These are phyloP conservation scores for Drosophila sordidapex DNA, from an alignment of 2,888 invertebrate genomes.

Conservation along the genomic window DNA sequence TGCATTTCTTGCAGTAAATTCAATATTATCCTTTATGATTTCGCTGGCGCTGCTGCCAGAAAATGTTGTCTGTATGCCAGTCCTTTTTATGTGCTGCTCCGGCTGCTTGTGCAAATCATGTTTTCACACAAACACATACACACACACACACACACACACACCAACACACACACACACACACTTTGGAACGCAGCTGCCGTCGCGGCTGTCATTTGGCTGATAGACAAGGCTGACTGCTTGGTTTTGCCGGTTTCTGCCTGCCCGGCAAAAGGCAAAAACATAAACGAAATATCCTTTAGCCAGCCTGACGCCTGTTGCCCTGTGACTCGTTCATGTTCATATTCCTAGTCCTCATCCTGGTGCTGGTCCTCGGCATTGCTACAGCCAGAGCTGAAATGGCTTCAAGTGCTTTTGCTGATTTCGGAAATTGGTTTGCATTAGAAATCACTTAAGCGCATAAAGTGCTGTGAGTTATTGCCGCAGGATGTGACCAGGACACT, in stretches of 20 bases:
- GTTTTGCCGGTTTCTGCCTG: slow-evolving; percentile 12
- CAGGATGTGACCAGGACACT: slow-evolving; percentile 71
- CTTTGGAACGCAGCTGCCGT: slow-evolving; percentile 22
- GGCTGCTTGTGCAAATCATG: slow-evolving; percentile 60
- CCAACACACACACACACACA: neutral
- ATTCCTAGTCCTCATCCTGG: slow-evolving; percentile 2
- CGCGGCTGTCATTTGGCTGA: slow-evolving; percentile 77
- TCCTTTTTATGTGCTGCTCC: slow-evolving; percentile 39
- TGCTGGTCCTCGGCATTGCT: neutral
- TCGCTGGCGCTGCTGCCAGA: slow-evolving; percentile 33
- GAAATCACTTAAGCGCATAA: slow-evolving; percentile 81
- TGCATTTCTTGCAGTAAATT: slow-evolving; percentile 78
- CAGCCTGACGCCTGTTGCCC: slow-evolving; percentile 28
- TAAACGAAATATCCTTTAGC: slow-evolving; percentile 71
- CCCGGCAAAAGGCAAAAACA: slow-evolving; percentile 39
- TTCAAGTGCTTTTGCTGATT: slow-evolving; percentile 80
- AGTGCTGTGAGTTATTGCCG: slow-evolving; percentile 79
- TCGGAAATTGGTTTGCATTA: slow-evolving; percentile 82
- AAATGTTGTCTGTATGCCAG: slow-evolving; percentile 19
- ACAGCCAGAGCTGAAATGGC: slow-evolving; percentile 57
- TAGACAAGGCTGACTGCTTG: slow-evolving; percentile 62
- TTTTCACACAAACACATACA: slow-evolving; percentile 53
- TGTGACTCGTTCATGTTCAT: neutral
- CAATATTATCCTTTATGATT: slow-evolving; percentile 78
- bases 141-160: slow-evolving; percentile 1